These are phyloP conservation scores for Rhodophaea formosa DNA, from an alignment of 2,888 invertebrate species.

Conservation along the genomic window DNA sequence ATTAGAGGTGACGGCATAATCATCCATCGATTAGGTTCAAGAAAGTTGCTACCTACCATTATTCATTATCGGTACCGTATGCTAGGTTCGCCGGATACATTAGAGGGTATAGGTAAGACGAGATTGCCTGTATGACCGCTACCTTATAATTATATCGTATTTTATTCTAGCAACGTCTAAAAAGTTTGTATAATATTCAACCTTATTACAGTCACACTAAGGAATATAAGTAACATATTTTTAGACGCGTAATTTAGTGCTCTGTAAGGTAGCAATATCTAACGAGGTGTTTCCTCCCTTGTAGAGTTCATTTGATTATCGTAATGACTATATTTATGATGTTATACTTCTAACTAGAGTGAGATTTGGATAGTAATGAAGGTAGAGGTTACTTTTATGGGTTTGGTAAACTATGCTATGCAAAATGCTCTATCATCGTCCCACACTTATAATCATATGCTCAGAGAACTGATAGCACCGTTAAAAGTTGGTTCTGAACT, in stretches of 20 bases:
- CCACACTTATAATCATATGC: neutral
- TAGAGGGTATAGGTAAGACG: constrained; percentile 7
- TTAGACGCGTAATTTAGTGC: neutral
- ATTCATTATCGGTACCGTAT: constrained; percentile 24
- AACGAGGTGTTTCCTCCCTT: constrained; percentile 12
- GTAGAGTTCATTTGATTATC: constrained; percentile 12
- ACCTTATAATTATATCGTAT: constrained; percentile 9
- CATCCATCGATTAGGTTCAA: constrained; percentile 26
- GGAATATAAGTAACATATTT: neutral
- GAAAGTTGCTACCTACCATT: constrained; percentile 23
- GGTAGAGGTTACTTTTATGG: neutral
- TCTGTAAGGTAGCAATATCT: constrained; percentile 11
- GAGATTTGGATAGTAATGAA: constrained; percentile 3
- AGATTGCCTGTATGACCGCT: constrained; percentile 8
- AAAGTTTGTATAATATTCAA: neutral
- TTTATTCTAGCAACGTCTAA: neutral
- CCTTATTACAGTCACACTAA: neutral
- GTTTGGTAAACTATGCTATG: neutral
- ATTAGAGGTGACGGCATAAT: constrained; percentile 26
- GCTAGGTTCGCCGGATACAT: constrained; percentile 8
- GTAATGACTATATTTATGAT: constrained; percentile 17
- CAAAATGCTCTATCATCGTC: neutral
- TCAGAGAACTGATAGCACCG: neutral
- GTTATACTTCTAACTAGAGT: constrained; percentile 12
- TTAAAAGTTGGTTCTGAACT: neutral